Conservation (phyloP, 35 echinoderm and acorn worm species). For the Ophiothrix spiculata region DNA sequence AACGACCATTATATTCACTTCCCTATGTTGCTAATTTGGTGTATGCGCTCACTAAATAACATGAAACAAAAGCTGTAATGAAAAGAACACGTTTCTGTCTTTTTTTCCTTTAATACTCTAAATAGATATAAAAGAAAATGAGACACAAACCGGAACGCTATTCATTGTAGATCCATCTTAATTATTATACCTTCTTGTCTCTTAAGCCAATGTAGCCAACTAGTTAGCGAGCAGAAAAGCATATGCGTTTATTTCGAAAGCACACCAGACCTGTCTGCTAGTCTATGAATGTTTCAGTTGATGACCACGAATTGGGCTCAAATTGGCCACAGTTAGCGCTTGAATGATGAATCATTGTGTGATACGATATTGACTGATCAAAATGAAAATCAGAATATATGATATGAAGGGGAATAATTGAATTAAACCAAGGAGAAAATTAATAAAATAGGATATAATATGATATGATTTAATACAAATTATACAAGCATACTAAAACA, state of each 20-base stretch:
- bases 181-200: not conserved
- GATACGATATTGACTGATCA: not conserved
- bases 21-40: too few relatives aligned
- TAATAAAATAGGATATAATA: too few relatives aligned
- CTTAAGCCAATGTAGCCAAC: not conserved
- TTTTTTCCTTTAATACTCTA: too few relatives aligned
- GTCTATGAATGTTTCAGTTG: slow-evolving; percentile 3
- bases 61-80: not conserved
- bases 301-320: not conserved
- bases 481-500: too few relatives aligned
- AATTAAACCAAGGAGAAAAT: too few relatives aligned
- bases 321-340: not conserved
- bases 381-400: not conserved
- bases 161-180: not conserved
- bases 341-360: not conserved
- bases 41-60: too few relatives aligned
- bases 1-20: too few relatives aligned
- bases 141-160: not conserved
- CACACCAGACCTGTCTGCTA: not conserved
- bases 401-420: too few relatives aligned
- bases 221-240: not conserved
- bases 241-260: not conserved
- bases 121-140: not conserved
- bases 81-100: not conserved
- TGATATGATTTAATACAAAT: too few relatives aligned